phyloP scores from a whole-genome alignment of 2,888 invertebrate species.

The Pelosia muscerda region DNA sequence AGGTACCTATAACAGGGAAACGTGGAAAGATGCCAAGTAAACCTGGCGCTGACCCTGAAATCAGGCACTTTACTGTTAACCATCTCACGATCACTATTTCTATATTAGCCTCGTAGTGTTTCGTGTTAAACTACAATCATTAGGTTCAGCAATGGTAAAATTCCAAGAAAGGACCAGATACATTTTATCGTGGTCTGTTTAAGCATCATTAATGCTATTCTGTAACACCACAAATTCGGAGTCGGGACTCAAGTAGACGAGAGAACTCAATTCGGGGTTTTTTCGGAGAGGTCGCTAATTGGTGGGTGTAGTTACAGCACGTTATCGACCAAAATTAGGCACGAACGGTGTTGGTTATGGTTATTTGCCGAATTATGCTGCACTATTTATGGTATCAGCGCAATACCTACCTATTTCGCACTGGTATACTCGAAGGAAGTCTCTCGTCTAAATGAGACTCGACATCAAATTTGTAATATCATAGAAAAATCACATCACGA shows the following conservation, averaged over 20 bases:
- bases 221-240: background rate
- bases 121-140: constrained; percentile 28
- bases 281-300: background rate
- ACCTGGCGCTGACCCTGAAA: constrained; percentile 27
- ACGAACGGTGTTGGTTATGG: background rate
- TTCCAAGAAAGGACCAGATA: background rate
- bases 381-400: too few relatives aligned
- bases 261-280: background rate
- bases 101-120: constrained; percentile 32
- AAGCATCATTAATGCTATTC: background rate
- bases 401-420: too few relatives aligned
- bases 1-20: constrained; percentile 16
- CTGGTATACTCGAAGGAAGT: background rate
- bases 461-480: background rate
- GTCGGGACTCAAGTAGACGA: background rate
- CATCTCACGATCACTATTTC: constrained; percentile 37
- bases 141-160: background rate
- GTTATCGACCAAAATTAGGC: too few relatives aligned
- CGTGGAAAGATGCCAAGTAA: constrained; percentile 26
- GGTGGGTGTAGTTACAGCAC: background rate
- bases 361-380: background rate
- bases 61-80: constrained; percentile 29
- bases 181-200: background rate
- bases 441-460: background rate
- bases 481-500: background rate